Evolutionary conservation across 2,888 invertebrate species (phyloP), one percentile per base, ranked within the genome.

Genomic region (Helobdella robusta): DNA sequence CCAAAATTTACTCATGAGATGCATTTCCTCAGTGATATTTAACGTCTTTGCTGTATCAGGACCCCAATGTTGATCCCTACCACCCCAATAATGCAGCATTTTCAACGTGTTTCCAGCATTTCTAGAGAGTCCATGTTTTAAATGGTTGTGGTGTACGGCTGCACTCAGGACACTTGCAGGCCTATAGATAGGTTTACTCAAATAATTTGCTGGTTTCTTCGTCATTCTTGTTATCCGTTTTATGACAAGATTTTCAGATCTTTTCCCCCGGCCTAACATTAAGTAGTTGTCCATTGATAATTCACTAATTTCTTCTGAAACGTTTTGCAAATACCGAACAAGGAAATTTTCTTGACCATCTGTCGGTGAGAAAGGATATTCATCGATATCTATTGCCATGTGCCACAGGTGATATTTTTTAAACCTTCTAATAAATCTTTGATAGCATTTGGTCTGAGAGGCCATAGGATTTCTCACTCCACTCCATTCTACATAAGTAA

Each of bases 71-170:
- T 71, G 72, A 18, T 64, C 44, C n/a, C 73, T 25, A 6, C 67
- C 66, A 28, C 73, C 73, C 73, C 73, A 73, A 64, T 72, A 73
- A 59, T 73, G 73, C 28, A 72, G 36, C 70, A 72, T 69, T 32
- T 60, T 59, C 34, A 72, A 32, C 30, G 67, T 66, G 0, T 50
- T 30, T 18, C 60, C 36, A 1, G 68, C 70, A 2, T 64, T 62
- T 18, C 64, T 48, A 2, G 50, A 63, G 2, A 25, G 28, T 59
- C 68, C 69, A 35, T 59, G 28, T 15, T 58, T 36, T 5, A 69
- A 46, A 60, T 64, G 66, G 64, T 68, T 68, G 64, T 63, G 67
- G 44, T 65, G 65, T 6, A 67, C 52, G 58, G 59, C 59, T 2
- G 68, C 65, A 3, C 58, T 25, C 23, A 30, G 32, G 8, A 68